Base-by-base conservation (phyloP, 1,140 invertebrate species). In the Drosophila orosa region DNA sequence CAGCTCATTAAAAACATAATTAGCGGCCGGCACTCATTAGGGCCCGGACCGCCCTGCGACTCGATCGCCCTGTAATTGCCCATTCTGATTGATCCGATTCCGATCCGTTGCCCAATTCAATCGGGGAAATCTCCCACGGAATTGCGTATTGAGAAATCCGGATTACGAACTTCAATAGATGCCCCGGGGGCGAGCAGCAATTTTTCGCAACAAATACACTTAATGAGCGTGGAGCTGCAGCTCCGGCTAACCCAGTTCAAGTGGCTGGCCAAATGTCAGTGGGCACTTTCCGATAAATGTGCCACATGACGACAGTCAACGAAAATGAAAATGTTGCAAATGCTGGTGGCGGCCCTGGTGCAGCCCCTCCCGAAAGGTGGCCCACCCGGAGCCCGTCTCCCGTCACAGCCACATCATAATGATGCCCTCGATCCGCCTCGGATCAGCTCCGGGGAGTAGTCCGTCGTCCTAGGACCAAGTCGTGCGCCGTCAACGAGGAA, bases 401-500 rank as follows among this genome's bases (percentile, higher is more conserved):
- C 55, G 60, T 79, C 84, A 77, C 84, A 84, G 83, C 68, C 79
- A 86, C 83, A 83, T 87, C 84, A 87, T 89, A 87, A 87, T 89
- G 84, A 87, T 87, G 84, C 84, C 84, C 84, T 78, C 84, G 79
- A 89, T 89, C 84, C 63, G 71, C 67, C 58, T 57, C 65, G 68
- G 81, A 80, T 83, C 59, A 31, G 63, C 55, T 42, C 25, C 39
- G 63, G 62, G 62, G 31, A 62, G 39, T 35, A 31, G 35, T 35
- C 27, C 45, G 45, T 59, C 63, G 75, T 78, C 78, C 82, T 61
- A 71, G 73, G 58, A 39, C 72, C 74, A 89, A 80, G 68, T 87
- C 84, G 84, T 87, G 84, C 80, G 45, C 76, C 84, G 80, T 80
- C 84, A 87, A 87, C 84, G 79, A 87, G 84, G 83, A 86, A 86